Conservation (phyloP, 2,888 invertebrate species). For the Geotrupes spiniger region DNA sequence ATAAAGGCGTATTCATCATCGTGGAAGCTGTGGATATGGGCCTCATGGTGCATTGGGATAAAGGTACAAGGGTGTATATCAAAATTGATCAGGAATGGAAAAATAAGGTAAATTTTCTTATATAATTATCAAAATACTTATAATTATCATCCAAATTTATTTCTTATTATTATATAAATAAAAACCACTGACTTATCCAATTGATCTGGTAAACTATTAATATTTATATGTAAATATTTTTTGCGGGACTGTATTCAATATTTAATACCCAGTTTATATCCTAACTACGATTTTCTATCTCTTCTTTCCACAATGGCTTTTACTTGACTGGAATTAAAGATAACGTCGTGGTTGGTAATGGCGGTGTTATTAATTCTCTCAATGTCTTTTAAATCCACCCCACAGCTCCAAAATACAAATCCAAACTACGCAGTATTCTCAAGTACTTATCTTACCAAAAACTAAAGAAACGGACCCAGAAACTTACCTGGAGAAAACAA, state of each 20-base stretch:
- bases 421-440: no score
- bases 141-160: no score
- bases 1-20: slow-evolving; percentile 75
- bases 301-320: slow-evolving; percentile 83
- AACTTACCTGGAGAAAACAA: no score
- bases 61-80: slow-evolving; percentile 77
- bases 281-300: slow-evolving; percentile 83
- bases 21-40: slow-evolving; percentile 75
- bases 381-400: slow-evolving; percentile 82
- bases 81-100: slow-evolving; percentile 77
- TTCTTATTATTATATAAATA: no score
- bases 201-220: no score
- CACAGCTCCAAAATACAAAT: slow-evolving; percentile 85
- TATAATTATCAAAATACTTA: slow-evolving; percentile 11
- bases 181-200: no score
- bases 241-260: no score
- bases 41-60: slow-evolving; percentile 82
- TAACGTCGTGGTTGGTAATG: slow-evolving; percentile 72
- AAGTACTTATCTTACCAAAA: no score
- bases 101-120: slow-evolving; percentile 58
- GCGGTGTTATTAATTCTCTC: slow-evolving; percentile 77
- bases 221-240: no score
- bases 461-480: no score
- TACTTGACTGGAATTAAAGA: slow-evolving; percentile 77
- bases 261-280: slow-evolving; percentile 86